Percentiles rank a stretch among this genome's conserved stretches.
These are phyloP conservation scores for Lepilemur ruficaudatus DNA, from an alignment of 2,797 vertebrate species.

Conservation along the genomic window DNA sequence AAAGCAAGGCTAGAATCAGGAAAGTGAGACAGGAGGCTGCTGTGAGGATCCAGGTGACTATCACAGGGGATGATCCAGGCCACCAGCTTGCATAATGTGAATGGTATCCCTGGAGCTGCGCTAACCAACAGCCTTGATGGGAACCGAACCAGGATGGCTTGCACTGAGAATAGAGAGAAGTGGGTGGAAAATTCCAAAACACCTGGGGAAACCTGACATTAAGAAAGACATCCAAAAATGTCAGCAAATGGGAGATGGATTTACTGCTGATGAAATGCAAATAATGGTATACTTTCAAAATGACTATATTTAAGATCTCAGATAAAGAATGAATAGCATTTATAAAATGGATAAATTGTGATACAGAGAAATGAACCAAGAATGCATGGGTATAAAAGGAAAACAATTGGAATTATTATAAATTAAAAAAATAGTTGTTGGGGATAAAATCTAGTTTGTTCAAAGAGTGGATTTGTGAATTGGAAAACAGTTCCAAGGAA, in stretches of 20 bases:
- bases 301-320: neutral
- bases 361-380: neutral
- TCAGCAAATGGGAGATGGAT: conserved; percentile 21
- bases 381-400: neutral
- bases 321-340: neutral
- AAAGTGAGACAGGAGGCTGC: neutral
- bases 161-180: conserved; percentile 28
- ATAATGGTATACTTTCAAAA: conserved; percentile 9
- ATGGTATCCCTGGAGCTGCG: neutral
- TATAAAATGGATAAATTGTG: neutral
- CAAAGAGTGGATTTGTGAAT: neutral
- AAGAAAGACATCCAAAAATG: conserved; percentile 6
- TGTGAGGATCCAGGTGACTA: neutral
- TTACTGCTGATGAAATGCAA: conserved; percentile 14
- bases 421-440: neutral
- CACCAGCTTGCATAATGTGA: neutral
- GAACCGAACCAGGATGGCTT: neutral
- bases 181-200: neutral
- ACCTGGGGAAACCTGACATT: conserved; percentile 20
- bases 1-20: neutral
- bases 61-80: neutral
- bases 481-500: neutral
- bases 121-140: neutral
- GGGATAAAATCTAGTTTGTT: conserved; percentile 26
- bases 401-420: neutral